phyloP scores from a whole-genome alignment of 1,140 invertebrate species.

The Pachypsylla venusta region DNA sequence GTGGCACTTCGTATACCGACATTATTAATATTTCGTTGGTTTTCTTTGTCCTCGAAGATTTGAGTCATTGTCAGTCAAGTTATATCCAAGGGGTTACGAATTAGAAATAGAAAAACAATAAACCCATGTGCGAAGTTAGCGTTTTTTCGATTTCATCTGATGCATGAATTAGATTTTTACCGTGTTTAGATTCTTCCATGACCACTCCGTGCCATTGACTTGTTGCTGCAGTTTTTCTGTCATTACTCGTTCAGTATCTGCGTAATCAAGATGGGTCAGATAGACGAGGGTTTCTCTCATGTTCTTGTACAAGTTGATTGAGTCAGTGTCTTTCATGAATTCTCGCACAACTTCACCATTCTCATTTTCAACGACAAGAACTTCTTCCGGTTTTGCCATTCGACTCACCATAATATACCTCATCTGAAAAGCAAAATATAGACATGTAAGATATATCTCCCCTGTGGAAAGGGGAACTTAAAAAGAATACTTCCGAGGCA shows the following conservation, averaged over 20 bases:
- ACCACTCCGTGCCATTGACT: constrained; percentile 98
- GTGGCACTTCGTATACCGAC: too few relatives aligned
- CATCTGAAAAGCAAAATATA: constrained; percentile 37
- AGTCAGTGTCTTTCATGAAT: constrained; percentile 99
- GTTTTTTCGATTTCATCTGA: too few relatives aligned
- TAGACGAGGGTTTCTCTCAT: constrained; percentile 99
- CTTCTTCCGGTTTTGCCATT: constrained; percentile 99
- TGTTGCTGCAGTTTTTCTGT: constrained; percentile 97
- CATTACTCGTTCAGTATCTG: constrained; percentile 97
- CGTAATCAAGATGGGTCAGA: constrained; percentile 95
- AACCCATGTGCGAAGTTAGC: too few relatives aligned
- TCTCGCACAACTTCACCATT: constrained; percentile 98
- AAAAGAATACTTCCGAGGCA: too few relatives aligned
- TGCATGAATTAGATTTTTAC: too few relatives aligned
- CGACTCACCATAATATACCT: constrained; percentile 98
- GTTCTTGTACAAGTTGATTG: constrained; percentile 98
- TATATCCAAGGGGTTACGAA: too few relatives aligned
- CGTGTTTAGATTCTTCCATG: constrained; percentile 99
- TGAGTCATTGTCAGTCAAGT: too few relatives aligned
- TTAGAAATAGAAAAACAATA: too few relatives aligned
- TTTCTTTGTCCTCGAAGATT: too few relatives aligned
- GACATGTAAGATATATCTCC: constrained; percentile 3
- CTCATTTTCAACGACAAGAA: constrained; percentile 99
- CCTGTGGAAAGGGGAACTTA: too few relatives aligned
- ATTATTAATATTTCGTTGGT: too few relatives aligned